A percentile compares a stretch with the other conserved stretches of the same genome.
Evolutionary conservation across 1,140 invertebrate genomes (phyloP).

Genomic region (Drosophila bocqueti): DNA sequence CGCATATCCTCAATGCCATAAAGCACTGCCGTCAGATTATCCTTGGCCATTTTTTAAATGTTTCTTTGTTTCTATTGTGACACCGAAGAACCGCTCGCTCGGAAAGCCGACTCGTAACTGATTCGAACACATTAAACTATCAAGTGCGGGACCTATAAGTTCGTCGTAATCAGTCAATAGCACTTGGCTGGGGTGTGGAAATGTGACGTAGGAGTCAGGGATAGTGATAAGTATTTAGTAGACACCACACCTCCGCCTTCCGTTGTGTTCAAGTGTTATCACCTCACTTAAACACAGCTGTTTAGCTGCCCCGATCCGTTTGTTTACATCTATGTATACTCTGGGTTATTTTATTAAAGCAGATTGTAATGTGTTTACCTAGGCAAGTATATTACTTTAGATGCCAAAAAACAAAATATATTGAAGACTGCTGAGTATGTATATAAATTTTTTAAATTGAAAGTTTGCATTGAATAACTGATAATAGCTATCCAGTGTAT

Average conservation of each 20-base stretch:
- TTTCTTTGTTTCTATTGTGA: neutral
- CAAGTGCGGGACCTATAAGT: conserved; percentile 1
- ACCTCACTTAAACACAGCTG: conserved; percentile 9
- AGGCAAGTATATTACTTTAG: neutral
- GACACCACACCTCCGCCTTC: conserved; percentile 1
- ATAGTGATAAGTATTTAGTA: conserved; percentile 20
- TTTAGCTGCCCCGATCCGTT: neutral
- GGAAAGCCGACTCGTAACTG: conserved; percentile 18
- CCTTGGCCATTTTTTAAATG: conserved; percentile 59
- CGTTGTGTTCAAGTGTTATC: conserved; percentile 10
- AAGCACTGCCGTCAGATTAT: conserved; percentile 89
- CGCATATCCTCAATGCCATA: conserved; percentile 91
- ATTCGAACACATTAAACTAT: conserved; percentile 3
- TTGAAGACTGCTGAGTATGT: neutral
- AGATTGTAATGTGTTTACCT: neutral
- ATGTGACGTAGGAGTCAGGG: conserved; percentile 22
- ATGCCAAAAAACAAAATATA: neutral
- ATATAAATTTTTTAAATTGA: neutral
- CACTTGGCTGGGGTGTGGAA: neutral
- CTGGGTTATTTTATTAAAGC: neutral
- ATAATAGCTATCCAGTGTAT: neutral
- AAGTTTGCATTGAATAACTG: neutral
- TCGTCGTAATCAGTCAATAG: conserved; percentile 14
- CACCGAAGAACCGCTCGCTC: conserved; percentile 6
- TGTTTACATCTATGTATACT: conserved; percentile 17